A percentile compares a stretch with the other conserved stretches of the same genome.
Conservation (phyloP, 2,888 invertebrate species). For the Trichopria drosophilae region DNA sequence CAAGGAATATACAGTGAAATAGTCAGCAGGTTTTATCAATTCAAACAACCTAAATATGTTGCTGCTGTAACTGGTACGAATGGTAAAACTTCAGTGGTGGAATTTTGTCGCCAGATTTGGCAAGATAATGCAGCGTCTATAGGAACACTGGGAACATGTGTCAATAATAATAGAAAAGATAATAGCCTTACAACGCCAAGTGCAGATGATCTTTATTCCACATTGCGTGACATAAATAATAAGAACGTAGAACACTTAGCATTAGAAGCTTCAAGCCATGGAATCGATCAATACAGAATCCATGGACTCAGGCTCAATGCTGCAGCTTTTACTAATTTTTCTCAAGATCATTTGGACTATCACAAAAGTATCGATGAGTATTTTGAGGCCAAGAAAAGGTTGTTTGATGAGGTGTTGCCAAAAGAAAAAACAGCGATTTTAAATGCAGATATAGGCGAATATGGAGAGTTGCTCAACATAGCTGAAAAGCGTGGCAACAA, state of each 20-base stretch:
- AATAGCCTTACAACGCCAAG: not conserved
- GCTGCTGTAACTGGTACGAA: conserved; percentile 16
- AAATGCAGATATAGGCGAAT: conserved; percentile 21
- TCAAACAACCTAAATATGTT: conserved; percentile 11
- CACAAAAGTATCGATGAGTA: conserved; percentile 10
- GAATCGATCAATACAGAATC: conserved; percentile 12
- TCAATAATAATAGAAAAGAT: not conserved
- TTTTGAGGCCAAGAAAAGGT: conserved; percentile 14
- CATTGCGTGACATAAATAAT: not conserved
- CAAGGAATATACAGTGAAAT: conserved; percentile 20
- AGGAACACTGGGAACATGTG: conserved; percentile 1
- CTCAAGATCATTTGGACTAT: conserved; percentile 18
- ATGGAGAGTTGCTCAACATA: conserved; percentile 6
- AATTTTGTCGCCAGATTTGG: conserved; percentile 9
- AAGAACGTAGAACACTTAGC: not conserved
- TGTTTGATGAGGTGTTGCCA: conserved; percentile 14
- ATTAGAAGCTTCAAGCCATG: conserved; percentile 15
- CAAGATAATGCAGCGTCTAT: conserved; percentile 11
- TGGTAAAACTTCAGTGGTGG: conserved; percentile 17
- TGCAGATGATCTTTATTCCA: not conserved
- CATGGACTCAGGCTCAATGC: conserved; percentile 9
- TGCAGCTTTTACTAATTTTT: conserved; percentile 17
- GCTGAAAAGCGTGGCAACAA: conserved; percentile 12
- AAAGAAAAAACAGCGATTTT: conserved; percentile 10
- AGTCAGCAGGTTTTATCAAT: conserved; percentile 20